A percentile compares a stretch with the other conserved stretches of the same genome.
Conservation (phyloP, 2,888 invertebrate genomes). For the Piscicola geometra region DNA sequence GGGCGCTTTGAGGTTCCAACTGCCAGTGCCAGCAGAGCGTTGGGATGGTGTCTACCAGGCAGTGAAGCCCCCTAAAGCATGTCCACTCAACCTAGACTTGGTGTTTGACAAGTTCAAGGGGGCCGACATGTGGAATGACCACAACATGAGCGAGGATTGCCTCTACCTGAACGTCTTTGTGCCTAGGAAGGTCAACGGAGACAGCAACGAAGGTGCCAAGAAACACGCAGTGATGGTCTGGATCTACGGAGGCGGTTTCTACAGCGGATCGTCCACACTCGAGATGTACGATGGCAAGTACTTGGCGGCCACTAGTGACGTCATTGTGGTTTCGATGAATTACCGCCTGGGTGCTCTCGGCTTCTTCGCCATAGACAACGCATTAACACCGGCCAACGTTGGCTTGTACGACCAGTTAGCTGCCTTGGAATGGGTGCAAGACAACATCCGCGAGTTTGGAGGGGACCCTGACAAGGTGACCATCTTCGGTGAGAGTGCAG, state of each 20-base stretch:
- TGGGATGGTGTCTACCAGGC: constrained; percentile 68
- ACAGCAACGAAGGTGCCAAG: constrained; percentile 56
- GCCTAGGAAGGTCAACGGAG: constrained; percentile 59
- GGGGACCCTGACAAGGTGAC: constrained; percentile 86
- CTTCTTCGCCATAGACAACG: constrained; percentile 52
- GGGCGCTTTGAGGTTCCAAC: constrained; percentile 58
- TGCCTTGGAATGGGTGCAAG: constrained; percentile 65
- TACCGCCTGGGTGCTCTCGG: constrained; percentile 88
- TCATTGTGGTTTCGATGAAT: constrained; percentile 87
- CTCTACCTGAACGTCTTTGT: constrained; percentile 87
- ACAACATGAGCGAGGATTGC: constrained; percentile 72
- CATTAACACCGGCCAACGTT: constrained; percentile 80
- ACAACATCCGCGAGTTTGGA: constrained; percentile 51
- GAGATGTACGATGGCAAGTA: constrained; percentile 89
- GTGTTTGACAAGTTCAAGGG: constrained; percentile 39
- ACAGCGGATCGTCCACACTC: constrained; percentile 82
- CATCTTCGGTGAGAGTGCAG: constrained; percentile 91
- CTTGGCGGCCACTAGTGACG: constrained; percentile 78
- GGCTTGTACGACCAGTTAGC: constrained; percentile 92
- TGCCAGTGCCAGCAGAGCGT: constrained; percentile 48
- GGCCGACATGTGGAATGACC: constrained; percentile 40
- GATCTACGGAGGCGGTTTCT: constrained; percentile 67
- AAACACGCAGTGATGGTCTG: constrained; percentile 63
- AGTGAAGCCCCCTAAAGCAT: constrained; percentile 40
- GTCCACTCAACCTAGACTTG: constrained; percentile 40